phyloP scores from a whole-genome alignment of 2,888 invertebrate genomes.

The Tachina lurida region DNA sequence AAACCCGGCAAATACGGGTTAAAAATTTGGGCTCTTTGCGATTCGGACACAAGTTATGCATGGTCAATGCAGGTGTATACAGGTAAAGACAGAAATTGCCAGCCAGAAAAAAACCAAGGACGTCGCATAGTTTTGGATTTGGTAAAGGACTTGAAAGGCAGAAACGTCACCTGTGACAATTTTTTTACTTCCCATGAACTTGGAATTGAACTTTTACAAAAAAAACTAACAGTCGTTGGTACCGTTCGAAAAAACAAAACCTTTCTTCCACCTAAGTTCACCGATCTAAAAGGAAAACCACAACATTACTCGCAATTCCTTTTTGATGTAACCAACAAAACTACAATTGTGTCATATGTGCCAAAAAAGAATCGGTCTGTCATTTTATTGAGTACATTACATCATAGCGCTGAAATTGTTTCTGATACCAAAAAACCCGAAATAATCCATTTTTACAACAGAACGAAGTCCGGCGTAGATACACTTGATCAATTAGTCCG shows the following conservation, averaged over 20 bases:
- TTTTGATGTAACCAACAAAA: conserved; percentile 20
- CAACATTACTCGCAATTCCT: conserved; percentile 7
- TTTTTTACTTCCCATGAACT: conserved; percentile 26
- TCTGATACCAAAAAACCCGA: background rate
- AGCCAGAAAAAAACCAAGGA: conserved; percentile 32
- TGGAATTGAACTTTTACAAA: conserved; percentile 6
- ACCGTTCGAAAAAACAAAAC: conserved; percentile 26
- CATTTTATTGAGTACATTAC: background rate
- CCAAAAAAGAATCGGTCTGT: conserved; percentile 8
- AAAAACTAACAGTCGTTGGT: conserved; percentile 14
- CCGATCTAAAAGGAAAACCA: conserved; percentile 8
- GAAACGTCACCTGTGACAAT: conserved; percentile 18
- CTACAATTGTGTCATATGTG: conserved; percentile 1
- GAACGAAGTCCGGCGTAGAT: conserved; percentile 16
- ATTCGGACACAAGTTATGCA: conserved; percentile 1
- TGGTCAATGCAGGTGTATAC: conserved; percentile 4
- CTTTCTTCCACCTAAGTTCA: conserved; percentile 4
- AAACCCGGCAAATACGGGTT: conserved; percentile 19
- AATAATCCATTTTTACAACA: conserved; percentile 24
- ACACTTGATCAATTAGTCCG: conserved; percentile 27
- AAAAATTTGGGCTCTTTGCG: conserved; percentile 8
- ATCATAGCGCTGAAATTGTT: background rate
- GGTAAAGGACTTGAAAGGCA: conserved; percentile 17
- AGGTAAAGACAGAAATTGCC: conserved; percentile 25
- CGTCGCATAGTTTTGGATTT: conserved; percentile 31